Percentiles rank a stretch among this genome's conserved stretches.
These are phyloP conservation scores for Trididemnum clinides DNA, from an alignment of 23 tunicate genomes.

Conservation along the genomic window DNA sequence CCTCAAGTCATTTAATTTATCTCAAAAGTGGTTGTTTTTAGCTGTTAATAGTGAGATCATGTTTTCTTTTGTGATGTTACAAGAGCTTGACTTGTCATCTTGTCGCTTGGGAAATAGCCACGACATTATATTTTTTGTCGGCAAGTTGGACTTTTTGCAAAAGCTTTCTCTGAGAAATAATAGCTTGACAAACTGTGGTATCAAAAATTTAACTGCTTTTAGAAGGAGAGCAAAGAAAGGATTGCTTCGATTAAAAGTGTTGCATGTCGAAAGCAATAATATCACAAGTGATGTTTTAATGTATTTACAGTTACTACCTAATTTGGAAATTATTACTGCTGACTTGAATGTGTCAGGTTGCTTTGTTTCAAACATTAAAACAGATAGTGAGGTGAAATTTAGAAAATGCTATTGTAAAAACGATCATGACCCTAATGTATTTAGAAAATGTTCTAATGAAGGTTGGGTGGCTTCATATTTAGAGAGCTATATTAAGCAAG, in stretches of 20 bases:
- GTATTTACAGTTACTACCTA: neutral
- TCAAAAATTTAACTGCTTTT: neutral
- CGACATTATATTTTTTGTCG: neutral
- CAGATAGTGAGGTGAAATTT: neutral
- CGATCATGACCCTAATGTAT: too few species aligned
- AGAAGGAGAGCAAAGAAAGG: conserved; percentile 15
- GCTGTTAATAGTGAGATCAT: neutral
- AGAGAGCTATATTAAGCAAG: too few species aligned
- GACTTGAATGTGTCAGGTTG: neutral
- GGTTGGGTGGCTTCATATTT: neutral
- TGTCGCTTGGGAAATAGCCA: conserved; percentile 23
- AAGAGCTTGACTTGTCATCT: conserved; percentile 14
- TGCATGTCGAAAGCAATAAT: neutral
- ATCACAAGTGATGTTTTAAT: neutral
- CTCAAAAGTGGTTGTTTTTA: conserved; percentile 12
- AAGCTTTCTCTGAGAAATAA: conserved; percentile 1
- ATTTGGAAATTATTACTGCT: neutral
- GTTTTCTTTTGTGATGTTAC: neutral
- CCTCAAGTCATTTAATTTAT: neutral
- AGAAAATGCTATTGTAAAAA: neutral
- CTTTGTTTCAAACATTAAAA: neutral
- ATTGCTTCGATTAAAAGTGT: neutral
- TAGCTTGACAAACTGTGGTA: neutral
- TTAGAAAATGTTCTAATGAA: neutral
- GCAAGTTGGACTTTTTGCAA: neutral